Percentiles rank a stretch among this genome's conserved stretches.
phyloP scores from a whole-genome alignment of 2,113 vertebrate species.

The Dendrocopos noguchii region DNA sequence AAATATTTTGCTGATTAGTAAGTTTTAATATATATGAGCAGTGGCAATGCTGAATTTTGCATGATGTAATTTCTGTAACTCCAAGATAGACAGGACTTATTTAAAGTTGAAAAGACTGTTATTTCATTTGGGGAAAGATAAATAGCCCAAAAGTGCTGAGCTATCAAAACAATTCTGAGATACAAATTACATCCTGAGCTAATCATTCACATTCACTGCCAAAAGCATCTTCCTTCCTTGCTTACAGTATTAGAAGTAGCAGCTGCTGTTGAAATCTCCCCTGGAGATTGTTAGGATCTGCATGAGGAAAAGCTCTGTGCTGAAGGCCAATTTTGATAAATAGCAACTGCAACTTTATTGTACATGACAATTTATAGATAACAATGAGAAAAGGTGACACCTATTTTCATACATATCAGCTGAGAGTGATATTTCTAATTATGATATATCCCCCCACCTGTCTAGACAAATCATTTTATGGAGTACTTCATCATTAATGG shows the following conservation, averaged over 20 bases:
- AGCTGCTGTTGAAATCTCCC: slow-evolving; percentile 67
- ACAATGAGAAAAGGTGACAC: not conserved
- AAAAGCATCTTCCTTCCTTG: slow-evolving; percentile 62
- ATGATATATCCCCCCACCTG: not conserved
- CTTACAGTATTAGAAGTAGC: slow-evolving; percentile 51
- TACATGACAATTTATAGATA: not conserved
- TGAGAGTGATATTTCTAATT: not conserved
- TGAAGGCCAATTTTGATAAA: not conserved
- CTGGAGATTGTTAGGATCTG: slow-evolving; percentile 58
- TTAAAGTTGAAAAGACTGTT: slow-evolving; percentile 63
- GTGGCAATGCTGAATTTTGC: slow-evolving; percentile 23
- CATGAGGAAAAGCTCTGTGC: not conserved
- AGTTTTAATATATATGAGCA: slow-evolving; percentile 11
- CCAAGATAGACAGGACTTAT: slow-evolving; percentile 54
- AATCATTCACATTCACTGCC: slow-evolving; percentile 61
- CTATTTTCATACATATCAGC: not conserved
- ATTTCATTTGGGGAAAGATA: slow-evolving; percentile 58
- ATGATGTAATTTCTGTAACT: slow-evolving; percentile 46
- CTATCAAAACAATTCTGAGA: slow-evolving; percentile 65
- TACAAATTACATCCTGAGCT: slow-evolving; percentile 69
- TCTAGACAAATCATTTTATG: not conserved
- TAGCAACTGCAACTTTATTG: not conserved
- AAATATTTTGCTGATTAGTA: slow-evolving; percentile 52
- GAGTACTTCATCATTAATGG: not conserved
- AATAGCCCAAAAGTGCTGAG: slow-evolving; percentile 65